Evolutionary conservation across 1,140 invertebrate genomes (phyloP).

Genomic region (Zaprionus camerounensis): DNA sequence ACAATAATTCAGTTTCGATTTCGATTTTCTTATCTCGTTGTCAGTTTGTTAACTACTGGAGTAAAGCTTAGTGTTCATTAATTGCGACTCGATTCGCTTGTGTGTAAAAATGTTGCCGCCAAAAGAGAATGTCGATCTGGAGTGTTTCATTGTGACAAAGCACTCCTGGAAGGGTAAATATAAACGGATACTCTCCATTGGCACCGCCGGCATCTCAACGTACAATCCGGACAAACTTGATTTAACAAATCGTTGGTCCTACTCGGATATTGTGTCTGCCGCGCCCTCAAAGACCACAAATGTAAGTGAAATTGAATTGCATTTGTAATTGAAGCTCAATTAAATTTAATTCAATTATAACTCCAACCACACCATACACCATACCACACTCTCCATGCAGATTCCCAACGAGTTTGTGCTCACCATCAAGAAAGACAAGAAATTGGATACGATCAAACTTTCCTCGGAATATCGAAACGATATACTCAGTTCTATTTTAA

Average conservation of each 20-base stretch:
- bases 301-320: slow-evolving; percentile 52
- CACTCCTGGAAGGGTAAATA: slow-evolving; percentile 99
- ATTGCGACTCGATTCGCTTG: slow-evolving; percentile 4
- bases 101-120: slow-evolving; percentile 88
- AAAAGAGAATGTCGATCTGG: slow-evolving; percentile 95
- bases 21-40: background rate
- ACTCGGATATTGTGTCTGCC: slow-evolving; percentile 92
- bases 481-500: slow-evolving; percentile 95
- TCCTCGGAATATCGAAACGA: slow-evolving; percentile 97
- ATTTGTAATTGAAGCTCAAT: slow-evolving; percentile 4
- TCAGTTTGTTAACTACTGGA: slow-evolving; percentile 42
- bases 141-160: slow-evolving; percentile 97
- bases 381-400: slow-evolving; percentile 53
- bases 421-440: slow-evolving; percentile 94
- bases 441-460: slow-evolving; percentile 97
- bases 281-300: slow-evolving; percentile 86
- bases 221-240: slow-evolving; percentile 98
- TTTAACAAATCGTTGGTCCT: slow-evolving; percentile 96
- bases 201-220: slow-evolving; percentile 97
- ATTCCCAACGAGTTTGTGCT: slow-evolving; percentile 92
- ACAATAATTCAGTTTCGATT: background rate
- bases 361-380: background rate
- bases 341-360: slow-evolving; percentile 1
- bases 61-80: slow-evolving; percentile 28
- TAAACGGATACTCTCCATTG: slow-evolving; percentile 98